Base-by-base conservation (phyloP, 2,888 invertebrate species). In the Thelaira solivaga region DNA sequence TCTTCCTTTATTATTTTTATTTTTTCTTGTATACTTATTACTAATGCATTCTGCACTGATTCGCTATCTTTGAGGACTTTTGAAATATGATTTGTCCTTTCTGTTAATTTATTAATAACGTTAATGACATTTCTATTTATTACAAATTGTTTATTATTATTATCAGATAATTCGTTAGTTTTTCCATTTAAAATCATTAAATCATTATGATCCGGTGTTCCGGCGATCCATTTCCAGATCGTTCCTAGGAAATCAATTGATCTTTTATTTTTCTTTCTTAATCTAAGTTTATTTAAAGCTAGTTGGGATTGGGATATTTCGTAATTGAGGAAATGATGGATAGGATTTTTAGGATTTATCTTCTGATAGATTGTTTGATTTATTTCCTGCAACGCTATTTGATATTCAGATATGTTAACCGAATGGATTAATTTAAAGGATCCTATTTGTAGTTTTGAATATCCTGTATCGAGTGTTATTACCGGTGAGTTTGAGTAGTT, bases 151-250 rank as follows among this genome's bases (percentile, higher is more conserved):
- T 51, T 26, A 51, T 64, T 64, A 36, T 29, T 39, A 29, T 51
- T 51, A 29, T 26, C 16, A 11, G 51, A 26, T 6, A 64, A 26
- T 49, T 45, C 34, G 39, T 61, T 29, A 6, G 41, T 13, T 13
- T 39, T 51, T 26, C 16, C n/a, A 39, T 64, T 64, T 49, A 64
- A 34, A 16, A 45, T 45, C 34, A 20, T 45, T n/a, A 61, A 16
- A 16, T 65, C 64, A 18, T 65, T 16, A 6, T 65, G 36, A 29
- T 51, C 64, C 24, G 64, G 64, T 10, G 24, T 51, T 3, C 51
- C 64, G 18, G 51, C 36, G 18, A 65, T 41, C 24, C 41, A 51
- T 26, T 51, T 51, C 64, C 64, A 65, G 51, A 41, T 29, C 26
- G 26, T 51, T 41, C 64, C 51, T 51, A 65, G 20, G 13, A 36